Evolutionary conservation across 1,140 invertebrate species (phyloP).

Genomic region (Piezodorus guildinii): DNA sequence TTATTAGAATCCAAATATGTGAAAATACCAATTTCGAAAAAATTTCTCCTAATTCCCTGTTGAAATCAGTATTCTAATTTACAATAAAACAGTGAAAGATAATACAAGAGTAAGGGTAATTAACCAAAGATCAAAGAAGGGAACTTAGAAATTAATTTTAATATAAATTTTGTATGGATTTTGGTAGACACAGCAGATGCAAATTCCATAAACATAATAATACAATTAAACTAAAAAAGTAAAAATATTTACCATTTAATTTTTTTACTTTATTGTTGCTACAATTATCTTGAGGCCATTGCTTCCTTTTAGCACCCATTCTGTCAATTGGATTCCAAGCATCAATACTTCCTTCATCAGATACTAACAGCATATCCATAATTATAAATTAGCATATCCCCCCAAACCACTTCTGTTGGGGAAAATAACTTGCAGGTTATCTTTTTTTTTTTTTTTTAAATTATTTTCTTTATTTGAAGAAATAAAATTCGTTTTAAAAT

Average conservation of each 20-base stretch:
- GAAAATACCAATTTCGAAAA: too few species aligned
- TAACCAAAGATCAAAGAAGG: too few species aligned
- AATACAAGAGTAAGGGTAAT: too few species aligned
- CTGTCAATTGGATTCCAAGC: constrained; percentile 11
- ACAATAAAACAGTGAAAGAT: too few species aligned
- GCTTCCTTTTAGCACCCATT: constrained; percentile 20
- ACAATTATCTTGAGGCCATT: constrained; percentile 18
- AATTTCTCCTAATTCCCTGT: too few species aligned
- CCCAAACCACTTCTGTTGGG: background rate
- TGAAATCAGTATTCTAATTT: too few species aligned
- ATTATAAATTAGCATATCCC: constrained; percentile 3
- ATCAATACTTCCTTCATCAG: constrained; percentile 16
- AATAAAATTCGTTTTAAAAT: background rate
- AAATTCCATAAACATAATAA: too few species aligned
- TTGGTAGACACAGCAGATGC: too few species aligned
- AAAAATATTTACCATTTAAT: constrained; percentile 12
- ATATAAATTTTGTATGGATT: too few species aligned
- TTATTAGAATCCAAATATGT: too few species aligned
- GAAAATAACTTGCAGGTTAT: constrained; percentile 23
- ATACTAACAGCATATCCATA: constrained; percentile 19
- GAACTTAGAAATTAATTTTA: too few species aligned
- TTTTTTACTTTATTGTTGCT: constrained; percentile 22
- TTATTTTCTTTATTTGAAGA: background rate
- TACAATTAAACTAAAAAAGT: too few species aligned
- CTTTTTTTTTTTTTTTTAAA: constrained; percentile 10